phyloP scores from a whole-genome alignment of 2,797 vertebrate species.

The Cyclura pinguis region DNA sequence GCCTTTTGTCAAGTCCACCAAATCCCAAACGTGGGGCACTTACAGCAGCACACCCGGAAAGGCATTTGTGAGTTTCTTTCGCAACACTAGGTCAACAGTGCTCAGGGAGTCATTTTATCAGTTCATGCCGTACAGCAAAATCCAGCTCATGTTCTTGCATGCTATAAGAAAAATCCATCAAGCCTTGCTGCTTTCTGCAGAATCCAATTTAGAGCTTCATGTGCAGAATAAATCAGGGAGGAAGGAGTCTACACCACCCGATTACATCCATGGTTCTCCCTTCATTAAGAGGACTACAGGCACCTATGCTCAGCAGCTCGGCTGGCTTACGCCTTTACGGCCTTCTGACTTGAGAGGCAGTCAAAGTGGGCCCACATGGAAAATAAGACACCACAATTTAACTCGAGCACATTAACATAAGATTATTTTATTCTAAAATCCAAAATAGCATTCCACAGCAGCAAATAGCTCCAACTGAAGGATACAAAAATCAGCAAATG shows the following conservation, averaged over 20 bases:
- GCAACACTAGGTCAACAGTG: neutral
- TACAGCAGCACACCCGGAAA: neutral
- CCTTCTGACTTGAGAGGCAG: neutral
- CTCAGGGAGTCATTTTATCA: neutral
- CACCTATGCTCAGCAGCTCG: neutral
- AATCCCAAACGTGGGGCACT: neutral
- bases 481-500: slow-evolving; percentile 5
- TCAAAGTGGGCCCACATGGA: neutral
- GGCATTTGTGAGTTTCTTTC: neutral
- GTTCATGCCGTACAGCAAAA: neutral
- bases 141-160: neutral
- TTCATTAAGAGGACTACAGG: neutral
- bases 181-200: neutral
- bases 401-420: neutral
- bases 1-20: neutral
- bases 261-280: neutral
- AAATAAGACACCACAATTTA: neutral
- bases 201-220: neutral
- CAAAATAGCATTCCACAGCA: neutral
- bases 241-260: neutral
- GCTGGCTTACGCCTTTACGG: neutral
- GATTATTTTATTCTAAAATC: neutral
- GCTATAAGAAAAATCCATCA: neutral
- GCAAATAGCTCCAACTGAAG: slow-evolving; percentile 2
- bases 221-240: neutral